phyloP scores from a whole-genome alignment of 2,888 invertebrate genomes.

The Macrophya alboannulata region DNA sequence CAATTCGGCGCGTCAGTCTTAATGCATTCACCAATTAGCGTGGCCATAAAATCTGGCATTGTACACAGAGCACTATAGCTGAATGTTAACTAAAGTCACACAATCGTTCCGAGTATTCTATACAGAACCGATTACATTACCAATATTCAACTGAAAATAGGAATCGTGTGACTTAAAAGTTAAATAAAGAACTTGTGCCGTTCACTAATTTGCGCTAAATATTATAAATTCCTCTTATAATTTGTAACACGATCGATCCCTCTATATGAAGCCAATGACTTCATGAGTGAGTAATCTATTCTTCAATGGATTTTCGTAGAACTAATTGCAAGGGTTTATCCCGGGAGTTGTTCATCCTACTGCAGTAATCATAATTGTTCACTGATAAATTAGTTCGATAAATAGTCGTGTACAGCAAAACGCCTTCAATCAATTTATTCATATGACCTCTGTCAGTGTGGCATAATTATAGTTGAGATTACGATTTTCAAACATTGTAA shows the following conservation, averaged over 20 bases:
- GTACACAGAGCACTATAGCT: not conserved
- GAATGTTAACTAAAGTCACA: slow-evolving; percentile 19
- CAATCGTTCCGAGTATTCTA: slow-evolving; percentile 10
- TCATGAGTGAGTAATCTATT: not conserved
- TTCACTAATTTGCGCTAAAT: not conserved
- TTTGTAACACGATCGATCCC: not conserved
- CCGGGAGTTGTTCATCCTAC: not conserved
- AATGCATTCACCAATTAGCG: slow-evolving; percentile 27
- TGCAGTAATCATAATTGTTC: not conserved
- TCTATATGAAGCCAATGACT: not conserved
- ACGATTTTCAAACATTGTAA: too few relatives aligned
- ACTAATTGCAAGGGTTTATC: not conserved
- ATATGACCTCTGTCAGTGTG: not conserved
- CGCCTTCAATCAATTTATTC: not conserved
- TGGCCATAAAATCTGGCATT: slow-evolving; percentile 24
- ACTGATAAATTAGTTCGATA: not conserved
- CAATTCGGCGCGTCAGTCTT: not conserved
- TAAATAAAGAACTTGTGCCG: not conserved
- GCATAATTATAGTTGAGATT: too few relatives aligned
- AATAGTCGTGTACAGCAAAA: not conserved
- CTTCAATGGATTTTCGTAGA: too few relatives aligned
- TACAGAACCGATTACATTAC: not conserved
- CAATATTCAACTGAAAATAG: not conserved
- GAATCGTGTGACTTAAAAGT: not conserved
- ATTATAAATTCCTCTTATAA: not conserved